Conservation (phyloP, 1,140 invertebrate genomes). For the Lepidurus apus region DNA sequence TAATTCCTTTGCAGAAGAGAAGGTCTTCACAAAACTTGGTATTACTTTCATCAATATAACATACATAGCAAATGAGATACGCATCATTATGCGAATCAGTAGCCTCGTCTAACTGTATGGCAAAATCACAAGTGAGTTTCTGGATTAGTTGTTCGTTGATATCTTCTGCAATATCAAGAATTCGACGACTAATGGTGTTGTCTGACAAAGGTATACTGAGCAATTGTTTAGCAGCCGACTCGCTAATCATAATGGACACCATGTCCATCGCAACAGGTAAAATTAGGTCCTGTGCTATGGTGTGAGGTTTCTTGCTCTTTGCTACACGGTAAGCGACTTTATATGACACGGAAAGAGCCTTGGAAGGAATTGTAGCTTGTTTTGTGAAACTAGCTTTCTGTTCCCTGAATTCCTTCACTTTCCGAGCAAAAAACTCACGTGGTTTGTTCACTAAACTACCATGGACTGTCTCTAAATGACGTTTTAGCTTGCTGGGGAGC, state of each 20-base stretch:
- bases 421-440: conserved; percentile 8
- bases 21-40: conserved; percentile 30
- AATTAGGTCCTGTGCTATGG: not conserved
- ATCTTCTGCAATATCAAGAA: conserved; percentile 29
- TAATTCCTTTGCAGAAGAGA: conserved; percentile 31
- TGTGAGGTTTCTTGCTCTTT: not conserved
- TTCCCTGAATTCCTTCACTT: not conserved
- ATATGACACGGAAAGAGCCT: not conserved
- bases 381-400: conserved; percentile 18
- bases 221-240: conserved; percentile 30
- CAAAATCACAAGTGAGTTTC: conserved; percentile 30
- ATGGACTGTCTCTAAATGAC: too few relatives aligned
- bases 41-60: not conserved
- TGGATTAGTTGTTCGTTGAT: conserved; percentile 31
- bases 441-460: conserved; percentile 1
- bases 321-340: conserved; percentile 20
- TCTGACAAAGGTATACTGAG: conserved; percentile 22
- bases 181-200: conserved; percentile 31
- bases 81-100: conserved; percentile 25
- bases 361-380: not conserved
- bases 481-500: conserved; percentile 31
- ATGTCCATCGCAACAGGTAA: not conserved
- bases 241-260: conserved; percentile 34
- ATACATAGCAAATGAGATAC: too few relatives aligned
- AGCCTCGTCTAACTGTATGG: conserved; percentile 31